Conservation (phyloP, 2,888 invertebrate genomes). For the Plagodis pulveraria region DNA sequence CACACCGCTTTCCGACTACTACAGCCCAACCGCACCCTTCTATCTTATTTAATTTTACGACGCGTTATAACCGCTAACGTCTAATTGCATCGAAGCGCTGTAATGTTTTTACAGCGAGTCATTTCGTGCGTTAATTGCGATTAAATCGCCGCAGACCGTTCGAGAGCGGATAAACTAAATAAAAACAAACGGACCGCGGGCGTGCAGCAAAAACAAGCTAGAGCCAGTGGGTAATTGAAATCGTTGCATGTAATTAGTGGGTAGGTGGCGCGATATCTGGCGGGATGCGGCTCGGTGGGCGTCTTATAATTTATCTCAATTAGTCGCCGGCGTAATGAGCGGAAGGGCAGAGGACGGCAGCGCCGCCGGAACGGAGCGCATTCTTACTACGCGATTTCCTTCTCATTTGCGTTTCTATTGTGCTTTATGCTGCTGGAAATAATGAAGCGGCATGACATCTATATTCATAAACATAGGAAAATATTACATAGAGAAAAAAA, state of each 20-base stretch:
- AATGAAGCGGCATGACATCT: conserved; percentile 24
- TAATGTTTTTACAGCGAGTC: conserved; percentile 51
- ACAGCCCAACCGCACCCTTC: conserved; percentile 40
- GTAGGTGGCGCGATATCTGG: conserved; percentile 69
- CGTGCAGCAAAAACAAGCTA: conserved; percentile 50
- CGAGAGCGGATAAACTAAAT: conserved; percentile 51
- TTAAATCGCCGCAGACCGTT: conserved; percentile 53
- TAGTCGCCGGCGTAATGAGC: conserved; percentile 76
- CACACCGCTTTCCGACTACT: conserved; percentile 24
- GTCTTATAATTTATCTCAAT: conserved; percentile 83
- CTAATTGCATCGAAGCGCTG: conserved; percentile 57
- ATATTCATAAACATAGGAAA: neutral
- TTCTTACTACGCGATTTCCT: conserved; percentile 33
- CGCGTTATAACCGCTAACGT: conserved; percentile 56
- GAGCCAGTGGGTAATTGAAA: conserved; percentile 69
- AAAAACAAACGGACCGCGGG: conserved; percentile 51
- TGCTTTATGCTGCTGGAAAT: conserved; percentile 36
- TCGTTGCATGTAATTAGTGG: conserved; percentile 78
- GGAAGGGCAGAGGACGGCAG: conserved; percentile 63
- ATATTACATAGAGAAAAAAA: no score
- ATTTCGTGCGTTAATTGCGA: conserved; percentile 58
- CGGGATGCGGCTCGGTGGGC: conserved; percentile 71
- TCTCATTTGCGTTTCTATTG: conserved; percentile 45
- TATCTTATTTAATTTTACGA: conserved; percentile 59
- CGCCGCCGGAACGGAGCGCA: conserved; percentile 40